phyloP scores from a whole-genome alignment of 2,888 invertebrate genomes.

The Lacanobia oleracea region DNA sequence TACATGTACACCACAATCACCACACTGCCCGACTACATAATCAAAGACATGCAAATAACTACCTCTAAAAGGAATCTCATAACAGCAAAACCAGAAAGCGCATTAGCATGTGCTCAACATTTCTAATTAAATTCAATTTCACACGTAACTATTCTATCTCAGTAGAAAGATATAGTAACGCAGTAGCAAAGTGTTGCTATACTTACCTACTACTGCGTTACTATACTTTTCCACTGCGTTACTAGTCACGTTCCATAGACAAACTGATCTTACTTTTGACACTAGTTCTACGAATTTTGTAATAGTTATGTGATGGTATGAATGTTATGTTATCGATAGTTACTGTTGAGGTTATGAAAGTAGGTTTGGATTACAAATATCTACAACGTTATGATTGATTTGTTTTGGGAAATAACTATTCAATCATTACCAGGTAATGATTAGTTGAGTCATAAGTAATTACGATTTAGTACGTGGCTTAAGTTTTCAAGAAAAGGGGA shows the following conservation, averaged over 20 bases:
- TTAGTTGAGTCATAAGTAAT: neutral
- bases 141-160: slow-evolving; percentile 38
- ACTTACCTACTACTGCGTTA: slow-evolving; percentile 6
- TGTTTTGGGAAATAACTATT: neutral
- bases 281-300: slow-evolving; percentile 26
- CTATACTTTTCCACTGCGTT: slow-evolving; percentile 35
- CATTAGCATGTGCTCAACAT: slow-evolving; percentile 59
- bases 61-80: slow-evolving; percentile 39
- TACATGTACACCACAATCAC: slow-evolving; percentile 13
- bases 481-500: neutral
- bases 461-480: slow-evolving; percentile 1
- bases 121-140: slow-evolving; percentile 64
- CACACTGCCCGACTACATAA: slow-evolving; percentile 32
- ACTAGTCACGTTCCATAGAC: slow-evolving; percentile 45
- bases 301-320: slow-evolving; percentile 16
- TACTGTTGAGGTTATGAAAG: slow-evolving; percentile 4
- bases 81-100: slow-evolving; percentile 62
- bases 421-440: neutral
- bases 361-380: slow-evolving; percentile 2
- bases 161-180: neutral
- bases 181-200: neutral
- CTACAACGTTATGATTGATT: neutral
- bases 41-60: slow-evolving; percentile 15
- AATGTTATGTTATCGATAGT: slow-evolving; percentile 7
- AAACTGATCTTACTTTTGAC: slow-evolving; percentile 42